Base-by-base conservation (phyloP, 37 sponge, comb jelly and placozoan species). In the Geodia barretti region DNA sequence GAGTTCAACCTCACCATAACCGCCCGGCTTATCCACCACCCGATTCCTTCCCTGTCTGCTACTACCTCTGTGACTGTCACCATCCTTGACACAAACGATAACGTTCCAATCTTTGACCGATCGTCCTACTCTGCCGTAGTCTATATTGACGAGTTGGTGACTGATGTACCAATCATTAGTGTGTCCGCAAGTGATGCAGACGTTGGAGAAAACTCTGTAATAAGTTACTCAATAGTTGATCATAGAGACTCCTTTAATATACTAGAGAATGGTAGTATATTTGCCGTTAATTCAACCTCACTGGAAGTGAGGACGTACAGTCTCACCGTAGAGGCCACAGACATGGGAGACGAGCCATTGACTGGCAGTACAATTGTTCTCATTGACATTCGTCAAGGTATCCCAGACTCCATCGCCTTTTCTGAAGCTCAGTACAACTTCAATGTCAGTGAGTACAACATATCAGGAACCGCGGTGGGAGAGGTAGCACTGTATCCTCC, bases 71-170 rank as follows among this genome's bases (percentile, higher is more conserved):
- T 82, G 3, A 64, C 21, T 0, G 42, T 82, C 19, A 73, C 30
- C 33, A 63, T 82, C 19, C 4, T n/a, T 11, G 82, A 82, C 31
- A n/a, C 63, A 11, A 82, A 82, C 62, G 82, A 82, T 39, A 73
- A 82, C 23, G 30, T 5, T 5, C 82, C 82, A 4, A 2, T 72
- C 7, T 82, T 82, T 73, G 72, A 80, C 21, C 26, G 58, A 30
- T 1, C 39, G n/a, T 5, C 28, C 0, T 24, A 62, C 23, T 25
- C 82, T 63, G 61, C 64, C 0, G 30, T 70, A 36, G 3, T 61
- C 29, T 60, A 59, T 25, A 30, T 73, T 21, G 23, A 1, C 2
- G 82, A 82, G 24, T 41, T 36, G 7, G 21, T 39, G 4, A 9
- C 65, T 2, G 62, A 71, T 30, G 32, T 7, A 1, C 60, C 74